Base-by-base conservation (phyloP, 2,797 vertebrate species). In the Manis crassicaudata region DNA sequence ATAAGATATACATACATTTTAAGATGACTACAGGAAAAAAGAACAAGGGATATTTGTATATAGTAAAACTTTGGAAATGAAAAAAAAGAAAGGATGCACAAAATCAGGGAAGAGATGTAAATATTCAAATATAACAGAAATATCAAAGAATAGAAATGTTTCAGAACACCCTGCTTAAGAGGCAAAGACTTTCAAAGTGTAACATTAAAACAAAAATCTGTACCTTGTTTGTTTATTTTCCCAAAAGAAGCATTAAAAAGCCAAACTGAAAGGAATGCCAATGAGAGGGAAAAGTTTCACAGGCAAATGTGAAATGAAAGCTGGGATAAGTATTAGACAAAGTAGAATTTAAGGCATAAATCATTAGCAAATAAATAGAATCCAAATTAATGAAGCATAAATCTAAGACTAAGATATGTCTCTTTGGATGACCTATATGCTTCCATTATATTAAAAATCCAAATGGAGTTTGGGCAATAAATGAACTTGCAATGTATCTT, bases 381-480 rank as follows among this genome's bases (percentile, higher is more conserved):
- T 50, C 73, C 68, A 92, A 92, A 79, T 76, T 68, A 85, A 60
- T 77, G n/a, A 77, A 60, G 23, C 32, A 86, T 60, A 92, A 17
- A 60, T 10, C 32, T 58, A 29, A 68, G 12, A 85, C 50, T 60
- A 77, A 68, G n/a, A 80, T 50, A 70, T 32, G 60, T 5, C 6
- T 75, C 14, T 43, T n/a, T 54, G 40, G 37, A 50, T 58, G 23
- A 75, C 50, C 20, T 83, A 18, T 37, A 46, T 11, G 58, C 21
- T 68, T 88, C 32, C 52, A 75, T 58, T n/a, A 46, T 23, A n/a
- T 50, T 65, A 50, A 90, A 92, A 85, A 40, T 50, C 29, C 27
- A 6, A 62, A 79, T 56, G 80, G 37, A 82, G 27, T 79, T 21
- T 90, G 5, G 21, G 7, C 23, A 6, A 43, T 43, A 27, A 72